Conservation (phyloP, 2,797 vertebrate species). For the Megaceryle alcyon region DNA sequence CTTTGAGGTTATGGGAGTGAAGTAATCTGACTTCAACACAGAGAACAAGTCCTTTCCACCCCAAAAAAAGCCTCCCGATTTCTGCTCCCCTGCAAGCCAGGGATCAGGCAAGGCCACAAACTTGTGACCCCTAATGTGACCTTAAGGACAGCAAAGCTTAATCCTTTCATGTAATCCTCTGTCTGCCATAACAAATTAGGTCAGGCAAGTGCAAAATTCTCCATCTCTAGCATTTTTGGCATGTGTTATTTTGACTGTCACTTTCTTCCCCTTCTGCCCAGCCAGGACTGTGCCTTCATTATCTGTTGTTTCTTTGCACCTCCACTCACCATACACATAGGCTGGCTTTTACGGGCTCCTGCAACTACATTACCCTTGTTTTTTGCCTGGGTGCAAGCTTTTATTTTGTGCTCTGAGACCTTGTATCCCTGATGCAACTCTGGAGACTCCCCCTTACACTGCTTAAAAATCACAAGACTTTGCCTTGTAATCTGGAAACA, state of each 20-base stretch:
- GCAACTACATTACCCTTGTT: background rate
- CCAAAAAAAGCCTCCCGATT: background rate
- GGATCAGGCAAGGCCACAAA: slow-evolving; percentile 58
- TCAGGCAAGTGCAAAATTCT: slow-evolving; percentile 62
- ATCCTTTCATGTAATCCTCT: slow-evolving; percentile 65
- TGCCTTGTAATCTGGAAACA: background rate
- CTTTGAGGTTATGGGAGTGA: background rate
- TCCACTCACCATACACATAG: background rate
- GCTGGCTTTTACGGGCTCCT: background rate
- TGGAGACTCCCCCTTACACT: background rate
- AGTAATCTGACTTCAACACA: slow-evolving; percentile 58
- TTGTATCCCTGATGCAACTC: background rate
- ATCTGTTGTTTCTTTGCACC: slow-evolving; percentile 28
- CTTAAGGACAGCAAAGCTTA: slow-evolving; percentile 61
- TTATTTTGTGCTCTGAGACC: slow-evolving; percentile 3
- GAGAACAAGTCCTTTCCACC: slow-evolving; percentile 7
- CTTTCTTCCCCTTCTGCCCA: slow-evolving; percentile 35
- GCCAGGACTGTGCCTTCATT: slow-evolving; percentile 23
- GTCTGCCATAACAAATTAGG: slow-evolving; percentile 63
- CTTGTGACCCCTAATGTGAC: slow-evolving; percentile 43
- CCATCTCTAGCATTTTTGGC: slow-evolving; percentile 55
- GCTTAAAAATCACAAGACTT: slow-evolving; percentile 5
- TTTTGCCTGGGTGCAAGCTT: background rate
- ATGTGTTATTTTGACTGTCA: slow-evolving; percentile 34
- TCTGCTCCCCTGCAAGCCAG: slow-evolving; percentile 26